A percentile compares a stretch with the other conserved stretches of the same genome.
Evolutionary conservation across 2,888 invertebrate genomes (phyloP).

Genomic region (Pyralis farinalis): DNA sequence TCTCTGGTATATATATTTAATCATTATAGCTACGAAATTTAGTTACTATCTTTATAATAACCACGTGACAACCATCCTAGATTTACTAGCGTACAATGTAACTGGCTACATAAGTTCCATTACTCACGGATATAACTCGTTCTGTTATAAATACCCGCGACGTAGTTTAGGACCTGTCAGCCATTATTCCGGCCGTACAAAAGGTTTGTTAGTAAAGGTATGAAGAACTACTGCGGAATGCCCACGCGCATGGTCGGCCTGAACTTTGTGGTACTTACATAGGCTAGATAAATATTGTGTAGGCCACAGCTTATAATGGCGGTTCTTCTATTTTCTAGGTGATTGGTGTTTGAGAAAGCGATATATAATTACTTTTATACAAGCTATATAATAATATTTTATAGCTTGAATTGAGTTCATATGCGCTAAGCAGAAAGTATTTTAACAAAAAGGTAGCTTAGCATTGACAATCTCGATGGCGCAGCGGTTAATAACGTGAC

Average conservation of each 20-base stretch:
- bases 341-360: neutral
- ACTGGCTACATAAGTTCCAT: conserved; percentile 67
- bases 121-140: conserved; percentile 72
- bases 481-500: too few relatives aligned
- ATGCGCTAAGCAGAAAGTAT: too few relatives aligned
- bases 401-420: too few relatives aligned
- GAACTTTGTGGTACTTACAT: neutral
- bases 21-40: neutral
- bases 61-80: conserved; percentile 55
- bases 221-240: conserved; percentile 53
- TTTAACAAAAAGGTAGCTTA: too few relatives aligned
- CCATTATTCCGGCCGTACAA: conserved; percentile 62
- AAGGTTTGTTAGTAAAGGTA: conserved; percentile 78
- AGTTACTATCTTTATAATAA: neutral
- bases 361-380: too few relatives aligned
- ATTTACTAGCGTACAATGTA: conserved; percentile 74
- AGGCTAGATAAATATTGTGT: neutral
- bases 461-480: too few relatives aligned
- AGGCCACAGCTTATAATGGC: neutral
- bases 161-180: conserved; percentile 62
- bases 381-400: too few relatives aligned
- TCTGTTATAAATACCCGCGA: conserved; percentile 69
- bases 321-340: neutral
- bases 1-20: too few relatives aligned
- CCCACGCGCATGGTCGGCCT: neutral